Evolutionary conservation across 1,140 invertebrate species (phyloP).

Genomic region (Ips typographus): DNA sequence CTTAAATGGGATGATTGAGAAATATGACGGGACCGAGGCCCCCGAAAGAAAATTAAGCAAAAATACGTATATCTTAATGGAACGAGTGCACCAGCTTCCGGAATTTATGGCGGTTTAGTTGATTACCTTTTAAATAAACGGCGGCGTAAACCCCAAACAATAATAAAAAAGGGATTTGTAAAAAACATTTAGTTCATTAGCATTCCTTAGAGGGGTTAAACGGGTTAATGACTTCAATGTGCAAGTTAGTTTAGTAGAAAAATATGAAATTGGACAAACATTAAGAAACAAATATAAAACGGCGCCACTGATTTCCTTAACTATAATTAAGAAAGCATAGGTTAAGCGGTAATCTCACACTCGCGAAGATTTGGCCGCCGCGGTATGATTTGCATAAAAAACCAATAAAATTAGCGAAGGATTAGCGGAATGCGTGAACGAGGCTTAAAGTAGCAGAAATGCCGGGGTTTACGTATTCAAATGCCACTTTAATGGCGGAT

Average conservation of each 20-base stretch:
- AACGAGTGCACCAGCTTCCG: background rate
- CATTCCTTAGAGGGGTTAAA: too few relatives aligned
- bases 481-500: constrained; percentile 7
- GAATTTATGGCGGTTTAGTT: too few relatives aligned
- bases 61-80: constrained; percentile 17
- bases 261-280: too few relatives aligned
- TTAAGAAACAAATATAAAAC: too few relatives aligned
- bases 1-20: constrained; percentile 34
- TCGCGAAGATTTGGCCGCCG: constrained; percentile 38
- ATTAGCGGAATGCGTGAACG: constrained; percentile 32
- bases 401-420: constrained; percentile 51
- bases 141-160: too few relatives aligned
- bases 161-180: too few relatives aligned
- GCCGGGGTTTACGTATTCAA: constrained; percentile 26
- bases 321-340: constrained; percentile 48
- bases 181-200: too few relatives aligned
- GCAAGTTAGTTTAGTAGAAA: too few relatives aligned
- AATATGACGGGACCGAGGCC: constrained; percentile 18
- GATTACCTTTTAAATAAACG: too few relatives aligned
- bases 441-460: constrained; percentile 26
- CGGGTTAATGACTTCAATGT: too few relatives aligned
- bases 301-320: background rate
- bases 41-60: constrained; percentile 23
- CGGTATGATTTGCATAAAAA: constrained; percentile 49
- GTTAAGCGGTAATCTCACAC: constrained; percentile 43